These are phyloP conservation scores for Drosophila santomea DNA, from an alignment of 1,140 invertebrate genomes.

Conservation along the genomic window DNA sequence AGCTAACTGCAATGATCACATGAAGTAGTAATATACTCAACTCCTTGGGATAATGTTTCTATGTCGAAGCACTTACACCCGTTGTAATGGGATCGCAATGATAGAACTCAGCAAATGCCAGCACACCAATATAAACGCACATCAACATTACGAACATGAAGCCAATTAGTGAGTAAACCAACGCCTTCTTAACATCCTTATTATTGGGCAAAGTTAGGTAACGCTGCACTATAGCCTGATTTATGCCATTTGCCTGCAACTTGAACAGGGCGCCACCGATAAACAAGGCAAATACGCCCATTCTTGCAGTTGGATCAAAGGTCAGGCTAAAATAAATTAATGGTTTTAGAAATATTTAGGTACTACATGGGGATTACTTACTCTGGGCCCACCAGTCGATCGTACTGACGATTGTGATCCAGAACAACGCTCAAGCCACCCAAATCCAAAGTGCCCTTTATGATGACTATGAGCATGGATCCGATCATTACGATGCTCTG, in stretches of 20 bases:
- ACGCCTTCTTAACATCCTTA: conserved; percentile 87
- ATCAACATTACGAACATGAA: conserved; percentile 87
- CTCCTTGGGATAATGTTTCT: no score
- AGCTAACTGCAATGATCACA: conserved; percentile 72
- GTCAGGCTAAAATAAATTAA: conserved; percentile 86
- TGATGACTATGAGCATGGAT: conserved; percentile 91
- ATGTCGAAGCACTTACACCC: conserved; percentile 76
- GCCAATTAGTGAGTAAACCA: conserved; percentile 88
- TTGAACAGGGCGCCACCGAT: conserved; percentile 92
- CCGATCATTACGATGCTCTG: conserved; percentile 92
- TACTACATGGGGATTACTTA: conserved; percentile 82
- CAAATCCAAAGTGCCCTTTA: conserved; percentile 92
- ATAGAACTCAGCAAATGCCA: conserved; percentile 90
- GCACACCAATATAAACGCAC: conserved; percentile 90
- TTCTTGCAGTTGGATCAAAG: conserved; percentile 89
- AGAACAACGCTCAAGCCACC: conserved; percentile 91
- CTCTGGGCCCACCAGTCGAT: conserved; percentile 92
- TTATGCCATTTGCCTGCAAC: conserved; percentile 92
- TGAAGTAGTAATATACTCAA: conserved; percentile 24
- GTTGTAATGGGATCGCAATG: conserved; percentile 90
- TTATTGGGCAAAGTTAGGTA: conserved; percentile 90
- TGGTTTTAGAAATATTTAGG: conserved; percentile 77
- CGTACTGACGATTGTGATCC: conserved; percentile 89
- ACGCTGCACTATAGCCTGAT: conserved; percentile 94
- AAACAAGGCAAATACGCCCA: conserved; percentile 90